Evolutionary conservation across 2,797 vertebrate species (phyloP).

Genomic region (Platalea minor): DNA sequence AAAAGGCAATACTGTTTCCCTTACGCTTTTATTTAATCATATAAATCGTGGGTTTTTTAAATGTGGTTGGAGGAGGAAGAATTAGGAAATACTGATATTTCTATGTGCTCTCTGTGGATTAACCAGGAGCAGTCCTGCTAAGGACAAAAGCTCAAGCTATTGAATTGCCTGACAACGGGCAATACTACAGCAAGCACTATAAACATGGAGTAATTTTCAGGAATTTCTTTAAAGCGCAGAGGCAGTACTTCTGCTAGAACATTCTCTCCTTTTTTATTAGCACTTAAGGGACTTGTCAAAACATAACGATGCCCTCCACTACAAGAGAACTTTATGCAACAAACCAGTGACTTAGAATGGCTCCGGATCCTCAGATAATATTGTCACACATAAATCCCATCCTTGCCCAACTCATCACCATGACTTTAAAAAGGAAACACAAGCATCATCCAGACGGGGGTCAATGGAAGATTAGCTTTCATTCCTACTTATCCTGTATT

Average conservation of each 20-base stretch:
- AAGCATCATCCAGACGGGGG: background rate
- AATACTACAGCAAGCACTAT: background rate
- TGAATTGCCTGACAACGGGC: background rate
- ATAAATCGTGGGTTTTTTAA: background rate
- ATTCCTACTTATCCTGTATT: background rate
- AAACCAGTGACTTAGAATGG: background rate
- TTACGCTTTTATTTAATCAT: background rate
- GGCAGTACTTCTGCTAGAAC: background rate
- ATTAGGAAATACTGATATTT: background rate
- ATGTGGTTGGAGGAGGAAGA: background rate
- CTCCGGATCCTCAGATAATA: fast-evolving
- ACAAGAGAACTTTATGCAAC: background rate
- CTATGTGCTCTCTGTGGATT: background rate
- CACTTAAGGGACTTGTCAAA: background rate
- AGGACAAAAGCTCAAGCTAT: background rate
- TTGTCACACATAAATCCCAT: background rate
- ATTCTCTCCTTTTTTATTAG: background rate
- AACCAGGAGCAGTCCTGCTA: background rate
- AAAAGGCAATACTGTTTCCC: background rate
- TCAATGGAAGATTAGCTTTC: background rate
- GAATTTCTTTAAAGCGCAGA: background rate
- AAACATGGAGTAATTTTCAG: background rate
- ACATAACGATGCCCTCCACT: background rate
- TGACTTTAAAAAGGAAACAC: background rate
- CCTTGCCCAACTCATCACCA: background rate